Evolutionary conservation across 2,888 invertebrate species (phyloP).

Genomic region (Diarsia brunnea): DNA sequence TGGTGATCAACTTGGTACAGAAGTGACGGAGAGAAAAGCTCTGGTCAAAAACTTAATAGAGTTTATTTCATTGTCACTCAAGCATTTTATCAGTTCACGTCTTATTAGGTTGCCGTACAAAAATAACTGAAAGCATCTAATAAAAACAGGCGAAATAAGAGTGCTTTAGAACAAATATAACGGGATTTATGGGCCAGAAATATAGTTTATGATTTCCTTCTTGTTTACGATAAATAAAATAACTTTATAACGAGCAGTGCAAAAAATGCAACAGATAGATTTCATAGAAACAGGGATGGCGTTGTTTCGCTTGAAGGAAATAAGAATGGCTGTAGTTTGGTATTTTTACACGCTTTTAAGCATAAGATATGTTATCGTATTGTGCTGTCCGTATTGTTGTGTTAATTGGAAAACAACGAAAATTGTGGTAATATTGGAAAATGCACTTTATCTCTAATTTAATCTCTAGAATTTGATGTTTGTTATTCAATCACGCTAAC

Average conservation of each 20-base stretch:
- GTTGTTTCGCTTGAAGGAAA: conserved; percentile 1
- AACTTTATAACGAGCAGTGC: conserved; percentile 17
- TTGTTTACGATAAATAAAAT: conserved; percentile 51
- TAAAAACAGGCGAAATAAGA: conserved; percentile 30
- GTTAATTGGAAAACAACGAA: neutral
- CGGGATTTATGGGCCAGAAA: conserved; percentile 43
- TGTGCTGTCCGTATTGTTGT: neutral
- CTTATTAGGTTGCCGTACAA: conserved; percentile 14
- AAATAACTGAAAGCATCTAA: conserved; percentile 25
- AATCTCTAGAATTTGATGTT: no score
- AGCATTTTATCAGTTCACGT: neutral
- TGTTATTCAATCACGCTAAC: no score
- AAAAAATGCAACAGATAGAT: conserved; percentile 19
- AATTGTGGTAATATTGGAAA: neutral
- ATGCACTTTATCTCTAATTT: neutral
- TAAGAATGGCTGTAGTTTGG: neutral
- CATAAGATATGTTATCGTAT: neutral
- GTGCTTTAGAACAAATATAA: conserved; percentile 52
- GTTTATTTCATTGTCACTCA: no score
- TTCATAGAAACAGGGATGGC: conserved; percentile 31
- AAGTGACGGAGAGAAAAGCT: no score
- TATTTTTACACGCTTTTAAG: neutral
- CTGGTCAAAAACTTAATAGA: no score
- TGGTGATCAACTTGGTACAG: neutral
- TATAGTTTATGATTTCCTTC: conserved; percentile 56